phyloP scores from a whole-genome alignment of 1,140 invertebrate genomes.

The Apis cerana region DNA sequence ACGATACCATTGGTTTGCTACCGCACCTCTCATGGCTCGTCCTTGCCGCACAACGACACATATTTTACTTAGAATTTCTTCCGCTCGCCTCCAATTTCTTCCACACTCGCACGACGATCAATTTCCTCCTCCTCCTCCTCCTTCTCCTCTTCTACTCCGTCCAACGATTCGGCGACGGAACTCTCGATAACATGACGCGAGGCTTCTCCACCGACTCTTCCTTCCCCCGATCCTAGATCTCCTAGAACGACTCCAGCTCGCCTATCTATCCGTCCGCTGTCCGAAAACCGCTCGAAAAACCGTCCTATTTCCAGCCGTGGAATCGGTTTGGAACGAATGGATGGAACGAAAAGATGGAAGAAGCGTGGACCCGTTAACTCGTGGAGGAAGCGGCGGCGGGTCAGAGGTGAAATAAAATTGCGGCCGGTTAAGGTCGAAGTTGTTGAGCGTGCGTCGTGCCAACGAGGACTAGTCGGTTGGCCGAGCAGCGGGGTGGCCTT shows the following conservation, averaged over 20 bases:
- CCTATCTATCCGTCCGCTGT: background rate
- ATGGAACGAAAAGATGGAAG: no score
- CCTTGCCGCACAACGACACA: conserved; percentile 23
- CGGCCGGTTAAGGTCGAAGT: conserved; percentile 48
- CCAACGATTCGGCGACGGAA: no score
- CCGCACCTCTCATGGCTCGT: conserved; percentile 6
- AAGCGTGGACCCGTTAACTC: background rate
- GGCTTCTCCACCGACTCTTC: no score
- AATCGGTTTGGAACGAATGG: background rate
- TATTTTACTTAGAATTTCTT: no score
- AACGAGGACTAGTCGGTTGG: conserved; percentile 73
- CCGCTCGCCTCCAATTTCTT: background rate
- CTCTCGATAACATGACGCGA: background rate
- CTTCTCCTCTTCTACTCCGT: background rate
- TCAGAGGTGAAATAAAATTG: conserved; percentile 31
- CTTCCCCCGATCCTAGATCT: background rate
- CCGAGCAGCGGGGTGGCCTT: conserved; percentile 62
- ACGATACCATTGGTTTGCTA: background rate
- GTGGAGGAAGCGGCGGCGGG: conserved; percentile 28
- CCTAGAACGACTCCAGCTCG: background rate
- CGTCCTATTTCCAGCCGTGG: background rate
- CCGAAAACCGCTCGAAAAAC: background rate
- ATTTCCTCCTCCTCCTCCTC: background rate
- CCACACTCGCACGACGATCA: background rate
- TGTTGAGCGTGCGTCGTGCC: conserved; percentile 74